These are phyloP conservation scores for Pseudococcus longispinus DNA, from an alignment of 2,888 invertebrate genomes.

Conservation along the genomic window DNA sequence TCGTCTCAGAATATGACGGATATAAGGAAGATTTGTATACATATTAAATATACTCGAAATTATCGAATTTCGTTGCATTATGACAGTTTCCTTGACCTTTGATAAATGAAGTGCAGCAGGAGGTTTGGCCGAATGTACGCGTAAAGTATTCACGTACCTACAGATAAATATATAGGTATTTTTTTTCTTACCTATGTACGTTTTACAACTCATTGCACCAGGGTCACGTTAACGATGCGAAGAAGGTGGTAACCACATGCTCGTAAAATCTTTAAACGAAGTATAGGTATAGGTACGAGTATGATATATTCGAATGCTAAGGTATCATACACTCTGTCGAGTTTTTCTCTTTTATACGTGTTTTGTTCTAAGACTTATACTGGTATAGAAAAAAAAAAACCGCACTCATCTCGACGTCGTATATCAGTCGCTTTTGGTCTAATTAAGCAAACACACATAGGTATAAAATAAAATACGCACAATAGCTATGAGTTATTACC, in stretches of 20 bases:
- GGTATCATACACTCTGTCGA: neutral
- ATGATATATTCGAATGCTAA: neutral
- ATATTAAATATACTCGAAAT: neutral
- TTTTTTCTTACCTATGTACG: neutral
- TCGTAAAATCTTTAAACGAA: neutral
- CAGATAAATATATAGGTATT: neutral
- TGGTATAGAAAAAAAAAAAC: neutral
- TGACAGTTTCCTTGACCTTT: slow-evolving; percentile 9
- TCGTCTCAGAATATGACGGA: neutral
- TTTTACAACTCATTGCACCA: slow-evolving; percentile 19
- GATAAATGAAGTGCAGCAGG: slow-evolving; percentile 25
- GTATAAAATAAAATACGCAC: neutral
- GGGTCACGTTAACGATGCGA: slow-evolving; percentile 20
- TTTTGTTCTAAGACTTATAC: neutral
- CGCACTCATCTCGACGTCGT: slow-evolving; percentile 26
- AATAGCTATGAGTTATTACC: slow-evolving; percentile 44
- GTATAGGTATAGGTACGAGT: neutral
- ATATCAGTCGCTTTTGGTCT: slow-evolving; percentile 37
- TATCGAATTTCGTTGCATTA: slow-evolving; percentile 26
- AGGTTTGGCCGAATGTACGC: neutral
- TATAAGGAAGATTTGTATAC: neutral
- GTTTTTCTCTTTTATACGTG: neutral
- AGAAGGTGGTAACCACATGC: slow-evolving; percentile 36
- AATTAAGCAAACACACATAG: slow-evolving; percentile 41
- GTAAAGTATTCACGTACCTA: neutral